Conservation (phyloP, 2,113 vertebrate species). For the Todiramphus chloris region DNA sequence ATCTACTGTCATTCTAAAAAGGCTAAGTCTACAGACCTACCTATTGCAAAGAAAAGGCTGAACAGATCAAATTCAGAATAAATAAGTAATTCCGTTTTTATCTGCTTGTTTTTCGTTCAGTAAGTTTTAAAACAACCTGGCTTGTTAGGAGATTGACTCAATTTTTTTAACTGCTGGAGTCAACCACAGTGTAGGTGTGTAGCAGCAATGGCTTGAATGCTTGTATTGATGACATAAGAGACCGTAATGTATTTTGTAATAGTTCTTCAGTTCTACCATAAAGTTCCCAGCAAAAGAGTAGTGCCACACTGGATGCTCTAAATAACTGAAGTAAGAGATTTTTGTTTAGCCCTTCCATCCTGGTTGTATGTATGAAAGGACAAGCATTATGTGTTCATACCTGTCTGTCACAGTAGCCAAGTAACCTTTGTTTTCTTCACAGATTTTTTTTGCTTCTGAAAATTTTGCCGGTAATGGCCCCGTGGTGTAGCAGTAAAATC, state of each 20-base stretch:
- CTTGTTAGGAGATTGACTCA: rapidly evolving
- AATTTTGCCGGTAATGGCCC: constrained; percentile 79
- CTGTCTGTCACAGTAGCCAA: constrained; percentile 84
- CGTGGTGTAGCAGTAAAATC: constrained; percentile 85
- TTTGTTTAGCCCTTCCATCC: background rate
- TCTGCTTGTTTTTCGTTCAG: background rate
- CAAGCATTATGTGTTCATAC: constrained; percentile 65
- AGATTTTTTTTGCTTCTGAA: constrained; percentile 81
- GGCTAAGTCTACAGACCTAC: background rate
- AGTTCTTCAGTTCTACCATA: background rate
- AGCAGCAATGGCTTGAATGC: background rate
- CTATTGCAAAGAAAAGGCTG: background rate
- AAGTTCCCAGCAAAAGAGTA: background rate
- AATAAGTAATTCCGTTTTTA: background rate
- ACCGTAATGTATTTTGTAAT: background rate
- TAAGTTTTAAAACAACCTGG: background rate
- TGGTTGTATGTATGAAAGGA: background rate
- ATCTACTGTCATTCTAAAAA: background rate
- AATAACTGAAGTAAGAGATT: background rate
- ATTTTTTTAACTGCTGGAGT: background rate
- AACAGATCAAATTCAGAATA: background rate
- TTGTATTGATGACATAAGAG: background rate
- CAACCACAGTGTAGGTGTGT: background rate
- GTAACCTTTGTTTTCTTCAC: constrained; percentile 69
- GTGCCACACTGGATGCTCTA: no score